phyloP scores from a whole-genome alignment of 2,888 invertebrate genomes.

The Odontocolon sp. region DNA sequence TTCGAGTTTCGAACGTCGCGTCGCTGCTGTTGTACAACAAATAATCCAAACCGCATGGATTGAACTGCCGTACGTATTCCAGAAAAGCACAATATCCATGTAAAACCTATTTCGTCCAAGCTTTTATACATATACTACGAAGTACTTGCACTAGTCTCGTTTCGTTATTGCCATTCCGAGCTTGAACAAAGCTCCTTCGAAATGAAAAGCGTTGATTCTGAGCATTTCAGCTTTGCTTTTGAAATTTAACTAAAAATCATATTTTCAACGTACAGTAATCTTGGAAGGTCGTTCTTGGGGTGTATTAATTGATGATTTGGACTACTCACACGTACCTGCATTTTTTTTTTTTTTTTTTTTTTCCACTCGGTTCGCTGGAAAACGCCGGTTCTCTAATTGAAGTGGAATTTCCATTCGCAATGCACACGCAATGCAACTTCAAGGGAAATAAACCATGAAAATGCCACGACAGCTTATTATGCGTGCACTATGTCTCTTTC shows the following conservation, averaged over 20 bases:
- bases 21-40: neutral
- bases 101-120: slow-evolving; percentile 5
- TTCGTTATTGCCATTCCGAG: neutral
- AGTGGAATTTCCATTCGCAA: neutral
- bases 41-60: slow-evolving; percentile 7
- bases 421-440: neutral
- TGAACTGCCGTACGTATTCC: neutral
- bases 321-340: too few species aligned
- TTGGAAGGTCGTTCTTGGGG: too few species aligned
- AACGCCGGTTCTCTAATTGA: too few species aligned
- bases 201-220: neutral
- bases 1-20: neutral
- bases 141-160: neutral
- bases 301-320: too few species aligned
- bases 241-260: neutral
- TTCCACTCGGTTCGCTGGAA: too few species aligned
- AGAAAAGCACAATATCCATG: slow-evolving; percentile 18
- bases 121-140: neutral
- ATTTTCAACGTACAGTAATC: too few species aligned
- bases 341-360: too few species aligned
- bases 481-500: neutral
- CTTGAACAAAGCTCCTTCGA: neutral
- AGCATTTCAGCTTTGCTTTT: neutral
- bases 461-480: too few species aligned
- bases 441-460: neutral